These are phyloP conservation scores for Apeltes quadracus DNA, from an alignment of 2,113 vertebrate genomes.

Conservation along the genomic window DNA sequence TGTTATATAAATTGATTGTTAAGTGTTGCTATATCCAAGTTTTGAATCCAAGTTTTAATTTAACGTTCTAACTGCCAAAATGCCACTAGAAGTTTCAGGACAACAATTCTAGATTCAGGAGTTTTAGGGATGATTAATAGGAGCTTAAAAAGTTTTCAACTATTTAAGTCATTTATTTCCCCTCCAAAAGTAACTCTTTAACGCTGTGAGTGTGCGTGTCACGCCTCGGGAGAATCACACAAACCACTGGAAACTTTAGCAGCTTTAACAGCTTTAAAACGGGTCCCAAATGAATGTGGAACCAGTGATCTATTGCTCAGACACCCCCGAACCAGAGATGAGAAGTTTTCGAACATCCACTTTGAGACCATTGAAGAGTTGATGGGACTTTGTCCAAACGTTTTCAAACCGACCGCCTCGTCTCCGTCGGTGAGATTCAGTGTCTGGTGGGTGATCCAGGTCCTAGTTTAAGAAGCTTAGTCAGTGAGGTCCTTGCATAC, in stretches of 20 bases:
- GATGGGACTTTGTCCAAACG: conserved; percentile 1
- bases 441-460: conserved; percentile 8
- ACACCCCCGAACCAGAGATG: neutral
- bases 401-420: conserved; percentile 21
- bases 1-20: conserved; percentile 26
- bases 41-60: conserved; percentile 25
- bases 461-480: conserved; percentile 11
- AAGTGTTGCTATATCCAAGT: conserved; percentile 22
- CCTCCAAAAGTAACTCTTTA: conserved; percentile 20
- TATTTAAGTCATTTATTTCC: conserved; percentile 15
- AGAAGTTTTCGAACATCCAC: neutral
- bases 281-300: conserved; percentile 42
- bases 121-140: conserved; percentile 7
- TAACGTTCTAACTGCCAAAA: conserved; percentile 57
- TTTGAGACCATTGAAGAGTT: conserved; percentile 7
- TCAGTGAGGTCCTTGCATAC: conserved; percentile 45
- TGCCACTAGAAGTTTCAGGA: conserved; percentile 20
- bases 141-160: conserved; percentile 6
- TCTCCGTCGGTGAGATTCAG: conserved; percentile 32
- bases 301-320: neutral
- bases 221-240: conserved; percentile 32
- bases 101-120: conserved; percentile 13
- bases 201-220: conserved; percentile 33
- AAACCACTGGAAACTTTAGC: conserved; percentile 23
- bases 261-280: no score